These are phyloP conservation scores for Cybosia mesomella DNA, from an alignment of 2,888 invertebrate species.

Conservation along the genomic window DNA sequence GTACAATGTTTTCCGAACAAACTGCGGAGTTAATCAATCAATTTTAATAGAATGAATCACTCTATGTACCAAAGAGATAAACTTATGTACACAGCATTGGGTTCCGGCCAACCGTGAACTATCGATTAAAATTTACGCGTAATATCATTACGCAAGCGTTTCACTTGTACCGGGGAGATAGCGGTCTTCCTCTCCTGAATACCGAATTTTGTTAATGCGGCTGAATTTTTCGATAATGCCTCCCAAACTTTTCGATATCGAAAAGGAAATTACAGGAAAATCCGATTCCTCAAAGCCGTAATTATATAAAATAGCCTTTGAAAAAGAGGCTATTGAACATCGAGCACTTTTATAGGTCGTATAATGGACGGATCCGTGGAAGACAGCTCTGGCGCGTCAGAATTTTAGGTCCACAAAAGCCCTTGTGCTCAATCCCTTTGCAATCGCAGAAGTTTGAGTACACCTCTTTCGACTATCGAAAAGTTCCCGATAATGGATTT, in stretches of 20 bases:
- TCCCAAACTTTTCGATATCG: slow-evolving; percentile 59
- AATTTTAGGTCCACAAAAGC: slow-evolving; percentile 68
- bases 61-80: slow-evolving; percentile 61
- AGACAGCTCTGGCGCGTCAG: slow-evolving; percentile 54
- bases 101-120: slow-evolving; percentile 70
- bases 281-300: slow-evolving; percentile 35
- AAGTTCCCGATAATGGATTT: slow-evolving; percentile 86
- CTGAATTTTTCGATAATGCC: slow-evolving; percentile 66
- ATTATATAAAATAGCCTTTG: slow-evolving; percentile 41
- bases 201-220: slow-evolving; percentile 67
- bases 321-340: slow-evolving; percentile 47
- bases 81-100: slow-evolving; percentile 62
- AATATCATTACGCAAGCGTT: slow-evolving; percentile 71
- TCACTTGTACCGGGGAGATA: slow-evolving; percentile 63
- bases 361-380: slow-evolving; percentile 60
- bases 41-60: slow-evolving; percentile 61
- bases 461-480: slow-evolving; percentile 86
- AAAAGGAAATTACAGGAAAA: slow-evolving; percentile 65
- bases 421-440: slow-evolving; percentile 66
- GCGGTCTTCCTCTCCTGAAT: slow-evolving; percentile 56
- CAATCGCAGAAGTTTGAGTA: slow-evolving; percentile 80
- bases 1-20: slow-evolving; percentile 44
- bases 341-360: slow-evolving; percentile 53
- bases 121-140: slow-evolving; percentile 78
- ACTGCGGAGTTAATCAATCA: slow-evolving; percentile 65